Percentiles rank a stretch among this genome's conserved stretches.
Evolutionary conservation across 2,797 vertebrate genomes (phyloP).

Genomic region (Clarias pachynema): DNA sequence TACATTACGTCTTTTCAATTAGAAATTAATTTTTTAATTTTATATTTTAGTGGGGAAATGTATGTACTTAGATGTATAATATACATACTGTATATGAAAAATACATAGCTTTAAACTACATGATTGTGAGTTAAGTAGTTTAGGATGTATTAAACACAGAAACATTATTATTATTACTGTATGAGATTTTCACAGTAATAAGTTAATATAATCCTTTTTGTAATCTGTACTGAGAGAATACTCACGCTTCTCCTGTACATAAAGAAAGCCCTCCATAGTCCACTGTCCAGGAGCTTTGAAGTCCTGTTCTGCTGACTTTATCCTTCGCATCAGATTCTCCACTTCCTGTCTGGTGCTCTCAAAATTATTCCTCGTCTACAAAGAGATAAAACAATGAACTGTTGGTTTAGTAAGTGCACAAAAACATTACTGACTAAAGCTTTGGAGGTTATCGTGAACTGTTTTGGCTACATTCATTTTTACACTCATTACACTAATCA

Average conservation of each 20-base stretch:
- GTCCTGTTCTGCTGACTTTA: conserved; percentile 91
- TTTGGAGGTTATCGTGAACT: background rate
- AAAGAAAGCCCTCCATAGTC: conserved; percentile 97
- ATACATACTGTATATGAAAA: too few relatives aligned
- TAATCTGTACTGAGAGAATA: conserved; percentile 50
- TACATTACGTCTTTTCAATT: too few relatives aligned
- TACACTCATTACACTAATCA: background rate
- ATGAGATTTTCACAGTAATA: background rate
- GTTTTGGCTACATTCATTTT: background rate
- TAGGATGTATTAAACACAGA: background rate
- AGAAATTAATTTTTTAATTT: too few relatives aligned
- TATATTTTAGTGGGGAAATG: too few relatives aligned
- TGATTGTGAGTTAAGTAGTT: too few relatives aligned
- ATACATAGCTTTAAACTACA: too few relatives aligned
- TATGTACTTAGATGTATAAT: too few relatives aligned
- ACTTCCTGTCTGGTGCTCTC: conserved; percentile 97
- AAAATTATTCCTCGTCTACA: conserved; percentile 96
- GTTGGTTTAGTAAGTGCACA: background rate
- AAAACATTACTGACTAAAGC: background rate
- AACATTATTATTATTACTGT: background rate
- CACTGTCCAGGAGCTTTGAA: conserved; percentile 90
- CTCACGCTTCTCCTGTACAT: conserved; percentile 97
- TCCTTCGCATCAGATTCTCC: conserved; percentile 94
- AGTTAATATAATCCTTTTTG: too few relatives aligned
- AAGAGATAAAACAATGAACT: conserved; percentile 49